Evolutionary conservation across 2,888 invertebrate genomes (phyloP), one percentile per base, ranked within the genome.

Genomic region (Coremacera marginata): DNA sequence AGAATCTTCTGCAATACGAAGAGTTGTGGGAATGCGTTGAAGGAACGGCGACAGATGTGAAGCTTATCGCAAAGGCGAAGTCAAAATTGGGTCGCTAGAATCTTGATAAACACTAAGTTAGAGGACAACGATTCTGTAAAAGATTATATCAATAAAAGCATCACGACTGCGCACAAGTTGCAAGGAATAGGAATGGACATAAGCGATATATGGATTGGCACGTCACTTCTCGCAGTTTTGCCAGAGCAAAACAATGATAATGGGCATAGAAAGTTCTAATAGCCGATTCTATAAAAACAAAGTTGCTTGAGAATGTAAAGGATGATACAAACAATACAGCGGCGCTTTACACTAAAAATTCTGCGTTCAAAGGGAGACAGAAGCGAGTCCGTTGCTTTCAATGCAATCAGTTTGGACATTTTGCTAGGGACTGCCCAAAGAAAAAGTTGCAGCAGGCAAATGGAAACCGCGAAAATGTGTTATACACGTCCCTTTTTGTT

Each of bases 261-360:
- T 77, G 78, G 78, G 80, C 8, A 74, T 80, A 9, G 76, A 78
- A 60, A 80, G 78, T 52, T n/a, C 77, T 78, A 16, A 75, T 76
- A 25, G 72, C 55, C 9, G 74, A 76, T 14, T 68, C 74, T 22
- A 76, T 77, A 0, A 76, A 77, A 57, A 78, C 77, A 8, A 80
- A 78, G 70, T 37, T 78, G 2, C 31, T 78, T 1, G 74, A 79
- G 34, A 68, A 77, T 37, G 25, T 70, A n/a, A 77, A 72, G 14
- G 72, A 37, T n/a, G 16, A 49, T 16, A 63, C 49, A 37, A 3
- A 16, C 68, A 67, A 57, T 7, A 37, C 37, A 37, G 37, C 7
- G 37, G 37, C 37, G 5, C 7, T 37, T 37, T 5, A 37, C 8
- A 3, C n/a, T 31, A 37, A 37, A 37, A 37, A 37, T 4, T 37